A percentile compares a stretch with the other conserved stretches of the same genome.
Evolutionary conservation across 2,888 invertebrate genomes (phyloP).

Genomic region (Ochropleura leucogaster): DNA sequence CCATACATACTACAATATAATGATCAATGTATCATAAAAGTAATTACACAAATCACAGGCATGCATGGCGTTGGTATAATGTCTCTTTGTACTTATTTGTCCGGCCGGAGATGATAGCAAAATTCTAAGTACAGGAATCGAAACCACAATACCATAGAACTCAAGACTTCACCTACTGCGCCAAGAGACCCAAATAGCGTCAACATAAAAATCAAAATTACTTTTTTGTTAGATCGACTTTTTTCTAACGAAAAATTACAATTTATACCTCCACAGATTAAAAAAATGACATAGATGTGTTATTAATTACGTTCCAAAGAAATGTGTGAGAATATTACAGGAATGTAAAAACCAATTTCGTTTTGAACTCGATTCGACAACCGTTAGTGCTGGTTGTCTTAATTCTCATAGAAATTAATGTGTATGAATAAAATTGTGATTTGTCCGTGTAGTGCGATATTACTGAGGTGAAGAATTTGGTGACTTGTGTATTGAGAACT

Average conservation of each 20-base stretch:
- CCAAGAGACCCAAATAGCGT: not conserved
- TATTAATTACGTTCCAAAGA: conserved; percentile 58
- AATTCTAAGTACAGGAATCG: not conserved
- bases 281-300: conserved; percentile 61
- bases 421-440: conserved; percentile 41
- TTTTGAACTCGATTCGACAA: conserved; percentile 52
- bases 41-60: too few species aligned
- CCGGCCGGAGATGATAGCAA: not conserved
- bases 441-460: conserved; percentile 33
- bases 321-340: conserved; percentile 63
- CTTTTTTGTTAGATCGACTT: conserved; percentile 33
- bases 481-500: not conserved
- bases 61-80: too few species aligned
- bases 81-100: too few species aligned
- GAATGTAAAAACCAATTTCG: conserved; percentile 60
- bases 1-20: too few species aligned
- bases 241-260: conserved; percentile 33
- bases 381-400: conserved; percentile 54
- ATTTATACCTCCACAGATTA: conserved; percentile 50
- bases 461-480: not conserved
- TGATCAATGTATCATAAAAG: too few species aligned
- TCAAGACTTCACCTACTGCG: not conserved
- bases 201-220: conserved; percentile 30
- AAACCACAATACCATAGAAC: not conserved
- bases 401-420: conserved; percentile 56